Evolutionary conservation across 2,113 vertebrate species (phyloP).

Genomic region (Eonycteris spelaea): DNA sequence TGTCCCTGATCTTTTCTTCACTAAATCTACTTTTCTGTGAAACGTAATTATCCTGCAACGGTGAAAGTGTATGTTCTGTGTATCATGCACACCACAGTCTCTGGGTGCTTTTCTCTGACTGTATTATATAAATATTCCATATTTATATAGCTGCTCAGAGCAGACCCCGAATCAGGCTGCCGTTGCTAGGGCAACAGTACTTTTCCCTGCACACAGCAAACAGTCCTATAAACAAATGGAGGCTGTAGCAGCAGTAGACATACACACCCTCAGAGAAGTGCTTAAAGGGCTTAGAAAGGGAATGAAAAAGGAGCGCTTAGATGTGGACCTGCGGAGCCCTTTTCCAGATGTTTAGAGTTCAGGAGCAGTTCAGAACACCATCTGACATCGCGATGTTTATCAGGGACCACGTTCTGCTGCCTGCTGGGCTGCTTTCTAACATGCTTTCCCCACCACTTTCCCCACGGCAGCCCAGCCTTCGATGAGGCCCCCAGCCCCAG

Average conservation of each 20-base stretch:
- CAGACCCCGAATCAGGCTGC: slow-evolving; percentile 19
- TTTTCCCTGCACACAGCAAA: slow-evolving; percentile 56
- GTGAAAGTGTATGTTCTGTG: neutral
- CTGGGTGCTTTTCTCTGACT: neutral
- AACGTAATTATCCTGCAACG: neutral
- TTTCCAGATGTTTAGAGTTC: slow-evolving; percentile 69
- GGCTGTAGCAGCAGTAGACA: slow-evolving; percentile 5
- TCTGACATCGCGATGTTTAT: slow-evolving; percentile 49
- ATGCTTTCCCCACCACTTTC: neutral
- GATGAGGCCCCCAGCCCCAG: neutral
- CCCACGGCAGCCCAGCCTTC: neutral
- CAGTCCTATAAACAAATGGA: slow-evolving; percentile 49
- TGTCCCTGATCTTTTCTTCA: neutral
- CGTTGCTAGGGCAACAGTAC: slow-evolving; percentile 67
- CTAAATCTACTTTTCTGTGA: neutral
- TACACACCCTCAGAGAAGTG: slow-evolving; percentile 45
- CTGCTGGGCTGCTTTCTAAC: neutral
- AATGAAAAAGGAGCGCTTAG: neutral
- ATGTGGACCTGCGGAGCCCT: slow-evolving; percentile 31
- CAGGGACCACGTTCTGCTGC: neutral
- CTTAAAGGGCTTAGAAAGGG: slow-evolving; percentile 35
- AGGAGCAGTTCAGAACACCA: slow-evolving; percentile 57
- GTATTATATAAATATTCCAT: slow-evolving; percentile 45
- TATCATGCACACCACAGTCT: neutral
- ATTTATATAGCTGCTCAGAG: slow-evolving; percentile 39